Conservation (phyloP, 2,888 invertebrate genomes). For the Lithophane ornitopus region DNA sequence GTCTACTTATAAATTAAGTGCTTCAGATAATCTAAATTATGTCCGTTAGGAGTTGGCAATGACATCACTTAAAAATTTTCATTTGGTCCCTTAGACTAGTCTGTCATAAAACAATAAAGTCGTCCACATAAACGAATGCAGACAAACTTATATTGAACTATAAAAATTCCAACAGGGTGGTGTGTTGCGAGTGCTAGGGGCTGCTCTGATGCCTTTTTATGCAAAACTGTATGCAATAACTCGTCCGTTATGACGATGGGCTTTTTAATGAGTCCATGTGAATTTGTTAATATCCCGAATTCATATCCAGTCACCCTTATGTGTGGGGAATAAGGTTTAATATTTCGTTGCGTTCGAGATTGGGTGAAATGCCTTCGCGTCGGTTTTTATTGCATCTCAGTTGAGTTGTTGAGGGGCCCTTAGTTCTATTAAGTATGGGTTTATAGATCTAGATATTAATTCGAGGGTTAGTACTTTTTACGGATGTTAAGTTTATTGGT, state of each 20-base stretch:
- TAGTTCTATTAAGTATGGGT: constrained; percentile 52
- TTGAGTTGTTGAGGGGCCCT: constrained; percentile 55
- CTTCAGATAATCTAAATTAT: constrained; percentile 11
- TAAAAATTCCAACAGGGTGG: constrained; percentile 79
- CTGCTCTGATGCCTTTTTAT: constrained; percentile 76
- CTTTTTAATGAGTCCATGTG: constrained; percentile 78
- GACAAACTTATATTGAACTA: constrained; percentile 77
- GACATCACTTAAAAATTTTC: constrained; percentile 31
- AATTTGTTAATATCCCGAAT: constrained; percentile 65
- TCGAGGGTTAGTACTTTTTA: constrained; percentile 51
- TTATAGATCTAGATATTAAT: constrained; percentile 63
- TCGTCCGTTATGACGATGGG: constrained; percentile 75
- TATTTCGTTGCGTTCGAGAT: constrained; percentile 40
- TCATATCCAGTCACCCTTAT: constrained; percentile 41
- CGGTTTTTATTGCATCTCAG: constrained; percentile 67
- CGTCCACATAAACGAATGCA: constrained; percentile 64
- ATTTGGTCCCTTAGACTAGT: constrained; percentile 1
- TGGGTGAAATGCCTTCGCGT: constrained; percentile 56
- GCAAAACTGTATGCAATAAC: constrained; percentile 85
- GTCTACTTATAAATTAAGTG: constrained; percentile 11
- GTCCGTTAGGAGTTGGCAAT: not conserved
- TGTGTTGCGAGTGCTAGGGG: constrained; percentile 42
- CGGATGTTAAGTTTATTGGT: constrained; percentile 52
- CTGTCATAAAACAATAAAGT: constrained; percentile 70
- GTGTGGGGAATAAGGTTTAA: constrained; percentile 53